Percentiles rank a stretch among this genome's conserved stretches.
phyloP scores from a whole-genome alignment of 2,797 vertebrate genomes.

The Peromyscus aztecus region DNA sequence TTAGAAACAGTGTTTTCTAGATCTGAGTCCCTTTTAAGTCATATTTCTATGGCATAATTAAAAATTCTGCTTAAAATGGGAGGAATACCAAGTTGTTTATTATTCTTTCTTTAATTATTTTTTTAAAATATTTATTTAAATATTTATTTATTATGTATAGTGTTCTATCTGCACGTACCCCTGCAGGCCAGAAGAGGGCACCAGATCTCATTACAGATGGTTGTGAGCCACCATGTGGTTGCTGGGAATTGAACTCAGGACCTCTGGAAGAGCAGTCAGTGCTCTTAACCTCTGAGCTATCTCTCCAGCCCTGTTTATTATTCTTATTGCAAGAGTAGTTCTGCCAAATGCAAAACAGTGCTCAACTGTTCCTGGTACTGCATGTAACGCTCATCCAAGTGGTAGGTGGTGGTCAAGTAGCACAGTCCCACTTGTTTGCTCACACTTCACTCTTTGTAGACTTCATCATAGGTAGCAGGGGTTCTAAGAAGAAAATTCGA shows the following conservation, averaged over 20 bases:
- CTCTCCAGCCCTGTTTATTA: too few relatives aligned
- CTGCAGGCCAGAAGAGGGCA: too few relatives aligned
- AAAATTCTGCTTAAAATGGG: background rate
- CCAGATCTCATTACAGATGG: too few relatives aligned
- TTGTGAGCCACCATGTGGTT: too few relatives aligned
- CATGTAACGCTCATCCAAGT: accelerated
- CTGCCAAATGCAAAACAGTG: background rate
- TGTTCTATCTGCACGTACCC: too few relatives aligned
- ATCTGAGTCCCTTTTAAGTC: background rate
- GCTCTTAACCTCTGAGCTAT: too few relatives aligned
- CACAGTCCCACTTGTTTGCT: background rate
- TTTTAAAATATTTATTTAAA: too few relatives aligned
- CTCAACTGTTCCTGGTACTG: background rate
- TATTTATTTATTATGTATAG: too few relatives aligned
- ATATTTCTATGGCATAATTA: background rate
- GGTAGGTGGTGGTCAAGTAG: too few relatives aligned
- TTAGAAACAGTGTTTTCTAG: conserved; percentile 48
- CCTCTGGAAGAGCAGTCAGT: too few relatives aligned
- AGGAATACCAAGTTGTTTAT: background rate
- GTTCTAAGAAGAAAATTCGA: background rate
- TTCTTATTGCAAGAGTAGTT: background rate
- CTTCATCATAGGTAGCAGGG: background rate
- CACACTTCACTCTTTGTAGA: background rate
- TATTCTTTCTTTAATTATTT: too few relatives aligned
- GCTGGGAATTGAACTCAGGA: too few relatives aligned